Conservation (phyloP, 2,888 invertebrate species). For the Epinotia ramella region DNA sequence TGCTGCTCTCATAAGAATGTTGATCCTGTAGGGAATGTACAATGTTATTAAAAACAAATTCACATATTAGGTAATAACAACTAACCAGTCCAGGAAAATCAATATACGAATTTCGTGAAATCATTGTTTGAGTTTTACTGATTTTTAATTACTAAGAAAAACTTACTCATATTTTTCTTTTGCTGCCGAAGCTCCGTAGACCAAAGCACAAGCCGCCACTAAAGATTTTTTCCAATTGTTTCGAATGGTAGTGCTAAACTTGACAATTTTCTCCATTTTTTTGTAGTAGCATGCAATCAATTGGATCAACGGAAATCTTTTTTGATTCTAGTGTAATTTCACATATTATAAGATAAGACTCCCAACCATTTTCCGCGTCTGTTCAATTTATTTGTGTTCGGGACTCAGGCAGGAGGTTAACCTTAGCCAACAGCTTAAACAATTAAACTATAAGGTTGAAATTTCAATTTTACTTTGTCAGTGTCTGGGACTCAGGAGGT, state of each 20-base stretch:
- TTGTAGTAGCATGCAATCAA: not conserved
- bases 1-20: slow-evolving; percentile 91
- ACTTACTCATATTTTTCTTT: slow-evolving; percentile 91
- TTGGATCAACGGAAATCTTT: slow-evolving; percentile 7
- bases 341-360: slow-evolving; percentile 4
- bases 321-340: slow-evolving; percentile 9
- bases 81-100: not conserved
- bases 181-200: slow-evolving; percentile 89
- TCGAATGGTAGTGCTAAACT: slow-evolving; percentile 87
- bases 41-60: slow-evolving; percentile 9
- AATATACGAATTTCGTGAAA: not conserved
- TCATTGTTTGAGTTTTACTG: not conserved
- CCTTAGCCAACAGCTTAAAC: too few species aligned
- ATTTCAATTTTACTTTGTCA: too few species aligned
- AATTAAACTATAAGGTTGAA: too few species aligned
- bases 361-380: slow-evolving; percentile 8
- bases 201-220: slow-evolving; percentile 87
- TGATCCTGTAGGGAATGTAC: slow-evolving; percentile 85
- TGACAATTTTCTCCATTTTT: slow-evolving; percentile 84
- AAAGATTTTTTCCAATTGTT: slow-evolving; percentile 96
- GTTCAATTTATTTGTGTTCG: not conserved
- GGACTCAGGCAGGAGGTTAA: too few species aligned
- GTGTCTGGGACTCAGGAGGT: too few species aligned
- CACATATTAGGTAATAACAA: not conserved
- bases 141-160: slow-evolving; percentile 21